Evolutionary conservation across 2,797 vertebrate species (phyloP).

Genomic region (Semotilus atromaculatus): DNA sequence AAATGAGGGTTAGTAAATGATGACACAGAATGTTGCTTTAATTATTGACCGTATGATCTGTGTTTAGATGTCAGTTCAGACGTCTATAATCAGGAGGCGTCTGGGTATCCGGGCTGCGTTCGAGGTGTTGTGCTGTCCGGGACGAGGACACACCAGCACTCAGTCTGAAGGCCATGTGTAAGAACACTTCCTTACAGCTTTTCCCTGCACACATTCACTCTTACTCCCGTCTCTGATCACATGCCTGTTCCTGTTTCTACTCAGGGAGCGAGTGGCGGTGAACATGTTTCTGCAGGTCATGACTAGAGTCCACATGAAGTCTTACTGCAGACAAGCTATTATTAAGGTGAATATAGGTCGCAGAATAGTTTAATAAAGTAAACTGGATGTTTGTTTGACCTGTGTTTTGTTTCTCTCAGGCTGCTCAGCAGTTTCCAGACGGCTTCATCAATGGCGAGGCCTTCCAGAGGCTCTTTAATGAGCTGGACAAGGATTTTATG

Average conservation of each 20-base stretch:
- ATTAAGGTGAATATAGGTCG: slow-evolving; percentile 72
- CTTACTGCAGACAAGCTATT: slow-evolving; percentile 82
- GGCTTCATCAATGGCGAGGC: slow-evolving; percentile 76
- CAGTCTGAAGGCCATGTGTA: slow-evolving; percentile 58
- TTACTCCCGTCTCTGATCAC: not conserved
- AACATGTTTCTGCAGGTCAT: slow-evolving; percentile 80
- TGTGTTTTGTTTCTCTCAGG: slow-evolving; percentile 69
- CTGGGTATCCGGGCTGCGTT: slow-evolving; percentile 91
- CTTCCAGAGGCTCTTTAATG: slow-evolving; percentile 88
- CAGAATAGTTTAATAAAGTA: not conserved
- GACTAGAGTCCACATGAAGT: slow-evolving; percentile 81
- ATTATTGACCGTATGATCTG: not conserved
- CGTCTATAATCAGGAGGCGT: slow-evolving; percentile 88
- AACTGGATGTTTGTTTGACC: not conserved
- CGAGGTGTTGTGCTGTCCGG: slow-evolving; percentile 82
- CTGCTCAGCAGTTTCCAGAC: slow-evolving; percentile 65
- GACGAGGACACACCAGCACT: slow-evolving; percentile 41
- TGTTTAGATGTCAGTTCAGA: slow-evolving; percentile 89
- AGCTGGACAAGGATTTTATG: slow-evolving; percentile 87
- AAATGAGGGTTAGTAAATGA: not conserved
- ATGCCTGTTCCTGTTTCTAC: slow-evolving; percentile 8
- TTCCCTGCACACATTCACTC: not conserved
- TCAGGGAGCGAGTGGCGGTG: slow-evolving; percentile 72
- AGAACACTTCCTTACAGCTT: slow-evolving; percentile 23
- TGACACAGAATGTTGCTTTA: not conserved